Evolutionary conservation across 2,888 invertebrate genomes (phyloP), one percentile per base, ranked within the genome.

Genomic region (Matsumyia berberina): DNA sequence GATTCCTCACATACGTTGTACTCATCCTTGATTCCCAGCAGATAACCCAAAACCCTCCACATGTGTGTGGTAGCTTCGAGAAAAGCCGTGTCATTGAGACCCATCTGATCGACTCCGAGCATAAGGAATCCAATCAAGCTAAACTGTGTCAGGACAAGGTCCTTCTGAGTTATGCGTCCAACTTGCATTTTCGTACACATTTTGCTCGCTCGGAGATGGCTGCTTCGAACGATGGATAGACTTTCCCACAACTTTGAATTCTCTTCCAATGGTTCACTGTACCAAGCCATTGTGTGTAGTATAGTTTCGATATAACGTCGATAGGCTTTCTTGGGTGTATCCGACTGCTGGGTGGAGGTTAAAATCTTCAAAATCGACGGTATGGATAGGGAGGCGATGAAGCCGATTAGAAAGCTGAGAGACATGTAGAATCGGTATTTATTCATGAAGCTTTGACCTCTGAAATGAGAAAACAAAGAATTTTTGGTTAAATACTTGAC

Each of bases 91-190:
- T 93, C 93, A 5, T 93, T 90, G 12, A 97, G 92, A 0, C 96
- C 96, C 55, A 97, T 93, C 64, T 93, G 90, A 74, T 94, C 93
- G 0, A 94, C 93, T 62, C 94, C 93, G 4, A 95, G 89, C 0
- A 96, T 89, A 0, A 94, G 92, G 86, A 95, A 94, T 0, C 97
- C 97, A 89, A 97, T 94, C 89, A 98, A 97, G 2, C 97, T 97
- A 89, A 96, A 96, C 91, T 96, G 96, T 0, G 97, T 97, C 11
- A 97, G 90, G 0, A 95, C 95, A 93, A 98, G 94, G 89, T 97
- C 97, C 86, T 95, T 94, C 90, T 98, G 97, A 0, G 95, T 95
- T 39, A 97, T 95, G 33, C 93, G 92, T 0, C 94, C 94, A 0
- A 92, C 91, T 6, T 92, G 89, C 9, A 89, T 89, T 33, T 93